Percentiles rank a stretch among this genome's conserved stretches.
Conservation (phyloP, 2,888 invertebrate species). For the Ennomos quercinarius region DNA sequence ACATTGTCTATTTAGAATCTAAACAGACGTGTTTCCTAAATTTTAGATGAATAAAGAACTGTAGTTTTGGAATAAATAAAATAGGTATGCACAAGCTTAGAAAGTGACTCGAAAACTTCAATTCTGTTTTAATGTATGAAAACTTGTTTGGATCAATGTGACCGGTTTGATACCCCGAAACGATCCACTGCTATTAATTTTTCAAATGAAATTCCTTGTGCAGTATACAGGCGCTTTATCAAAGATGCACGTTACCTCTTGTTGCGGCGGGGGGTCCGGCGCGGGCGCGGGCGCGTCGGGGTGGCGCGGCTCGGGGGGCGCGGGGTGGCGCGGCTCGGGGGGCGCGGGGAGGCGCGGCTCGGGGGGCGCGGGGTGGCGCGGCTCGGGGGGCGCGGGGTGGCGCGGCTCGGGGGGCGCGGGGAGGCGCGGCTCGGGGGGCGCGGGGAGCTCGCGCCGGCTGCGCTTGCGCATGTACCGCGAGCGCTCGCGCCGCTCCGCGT, state of each 20-base stretch:
- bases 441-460: slow-evolving; percentile 56
- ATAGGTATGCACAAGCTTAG: no score
- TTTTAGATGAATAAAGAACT: no score
- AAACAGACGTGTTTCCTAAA: no score
- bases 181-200: no score
- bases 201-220: no score
- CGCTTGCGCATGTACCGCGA: slow-evolving; percentile 87
- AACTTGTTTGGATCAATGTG: no score
- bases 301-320: slow-evolving; percentile 73
- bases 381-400: slow-evolving; percentile 20
- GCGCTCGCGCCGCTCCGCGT: slow-evolving; percentile 92
- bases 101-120: no score
- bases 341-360: slow-evolving; percentile 28
- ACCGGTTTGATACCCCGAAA: no score
- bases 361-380: slow-evolving; percentile 54
- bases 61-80: no score
- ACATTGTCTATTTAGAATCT: no score
- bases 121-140: no score
- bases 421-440: slow-evolving; percentile 70
- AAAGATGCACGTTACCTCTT: slow-evolving; percentile 14
- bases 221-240: no score
- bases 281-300: slow-evolving; percentile 48
- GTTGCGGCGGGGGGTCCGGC: slow-evolving; percentile 16
- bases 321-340: slow-evolving; percentile 68
- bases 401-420: slow-evolving; percentile 75